Evolutionary conservation across 2,888 invertebrate genomes (phyloP).

Genomic region (Psylliodes chrysocephalus): DNA sequence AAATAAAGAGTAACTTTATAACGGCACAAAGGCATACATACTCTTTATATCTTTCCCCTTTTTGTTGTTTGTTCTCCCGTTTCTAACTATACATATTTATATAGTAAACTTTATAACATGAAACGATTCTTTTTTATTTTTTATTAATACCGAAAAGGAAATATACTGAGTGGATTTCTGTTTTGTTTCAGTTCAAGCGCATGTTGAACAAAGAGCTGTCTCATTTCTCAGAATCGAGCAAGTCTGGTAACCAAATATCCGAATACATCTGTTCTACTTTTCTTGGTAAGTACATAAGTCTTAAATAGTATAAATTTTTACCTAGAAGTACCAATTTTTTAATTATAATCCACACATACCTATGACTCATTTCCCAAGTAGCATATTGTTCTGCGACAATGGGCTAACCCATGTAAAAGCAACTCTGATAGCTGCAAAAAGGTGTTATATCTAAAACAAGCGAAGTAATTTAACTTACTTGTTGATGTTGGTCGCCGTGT

Average conservation of each 20-base stretch:
- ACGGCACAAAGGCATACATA: neutral
- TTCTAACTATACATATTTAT: too few species aligned
- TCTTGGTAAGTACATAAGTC: slow-evolving; percentile 82
- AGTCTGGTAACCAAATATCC: slow-evolving; percentile 99
- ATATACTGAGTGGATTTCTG: slow-evolving; percentile 38
- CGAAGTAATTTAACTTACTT: too few species aligned
- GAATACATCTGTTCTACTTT: slow-evolving; percentile 99
- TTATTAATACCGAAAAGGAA: neutral
- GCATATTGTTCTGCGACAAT: too few species aligned
- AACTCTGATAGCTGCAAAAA: too few species aligned
- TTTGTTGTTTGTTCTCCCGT: slow-evolving; percentile 5
- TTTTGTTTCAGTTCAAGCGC: slow-evolving; percentile 91
- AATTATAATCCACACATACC: too few species aligned
- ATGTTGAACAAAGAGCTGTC: slow-evolving; percentile 99
- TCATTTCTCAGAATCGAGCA: slow-evolving; percentile 98
- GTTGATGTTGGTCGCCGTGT: too few species aligned
- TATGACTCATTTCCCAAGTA: too few species aligned
- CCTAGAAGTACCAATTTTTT: too few species aligned
- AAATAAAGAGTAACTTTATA: slow-evolving; percentile 12
- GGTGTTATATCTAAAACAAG: too few species aligned
- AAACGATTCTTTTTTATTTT: neutral
- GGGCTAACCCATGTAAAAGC: too few species aligned
- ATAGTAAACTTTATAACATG: neutral
- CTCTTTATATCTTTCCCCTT: slow-evolving; percentile 3
- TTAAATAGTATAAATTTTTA: neutral